Evolutionary conservation across 1,140 invertebrate genomes (phyloP).

Genomic region (Adelges cooleyi): DNA sequence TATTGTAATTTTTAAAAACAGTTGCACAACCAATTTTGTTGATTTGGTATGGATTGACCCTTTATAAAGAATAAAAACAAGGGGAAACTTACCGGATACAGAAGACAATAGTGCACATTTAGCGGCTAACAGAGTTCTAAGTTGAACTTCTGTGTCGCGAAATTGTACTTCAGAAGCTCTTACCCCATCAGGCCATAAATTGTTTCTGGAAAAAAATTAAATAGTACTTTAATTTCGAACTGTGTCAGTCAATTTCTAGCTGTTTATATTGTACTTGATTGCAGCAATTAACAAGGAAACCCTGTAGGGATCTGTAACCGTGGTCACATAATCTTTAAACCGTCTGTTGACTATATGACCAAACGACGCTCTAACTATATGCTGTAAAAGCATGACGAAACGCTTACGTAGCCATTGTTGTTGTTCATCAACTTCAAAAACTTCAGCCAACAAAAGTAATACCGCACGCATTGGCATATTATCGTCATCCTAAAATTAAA

Average conservation of each 20-base stretch:
- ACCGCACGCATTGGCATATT: slow-evolving; percentile 81
- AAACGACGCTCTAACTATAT: slow-evolving; percentile 65
- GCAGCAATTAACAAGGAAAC: slow-evolving; percentile 16
- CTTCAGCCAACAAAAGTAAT: slow-evolving; percentile 77
- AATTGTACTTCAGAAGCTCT: slow-evolving; percentile 48
- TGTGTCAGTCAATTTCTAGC: not conserved
- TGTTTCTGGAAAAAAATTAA: slow-evolving; percentile 45
- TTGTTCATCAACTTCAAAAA: slow-evolving; percentile 75
- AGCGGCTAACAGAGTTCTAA: slow-evolving; percentile 69
- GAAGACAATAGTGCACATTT: slow-evolving; percentile 71
- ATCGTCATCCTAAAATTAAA: slow-evolving; percentile 50
- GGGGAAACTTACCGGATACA: slow-evolving; percentile 49
- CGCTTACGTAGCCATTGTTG: slow-evolving; percentile 78
- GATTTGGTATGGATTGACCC: not conserved
- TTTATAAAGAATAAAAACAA: not conserved
- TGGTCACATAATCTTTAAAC: slow-evolving; percentile 84
- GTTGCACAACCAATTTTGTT: too few relatives aligned
- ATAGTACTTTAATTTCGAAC: not conserved
- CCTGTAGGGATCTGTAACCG: slow-evolving; percentile 60
- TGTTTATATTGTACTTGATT: slow-evolving; percentile 12
- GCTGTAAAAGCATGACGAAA: slow-evolving; percentile 65
- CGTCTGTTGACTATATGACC: slow-evolving; percentile 78
- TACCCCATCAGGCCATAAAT: slow-evolving; percentile 65
- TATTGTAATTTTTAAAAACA: too few relatives aligned
- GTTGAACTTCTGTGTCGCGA: slow-evolving; percentile 59